Base-by-base conservation (phyloP, 2,888 invertebrate genomes). In the Steinernema carpocapsae region DNA sequence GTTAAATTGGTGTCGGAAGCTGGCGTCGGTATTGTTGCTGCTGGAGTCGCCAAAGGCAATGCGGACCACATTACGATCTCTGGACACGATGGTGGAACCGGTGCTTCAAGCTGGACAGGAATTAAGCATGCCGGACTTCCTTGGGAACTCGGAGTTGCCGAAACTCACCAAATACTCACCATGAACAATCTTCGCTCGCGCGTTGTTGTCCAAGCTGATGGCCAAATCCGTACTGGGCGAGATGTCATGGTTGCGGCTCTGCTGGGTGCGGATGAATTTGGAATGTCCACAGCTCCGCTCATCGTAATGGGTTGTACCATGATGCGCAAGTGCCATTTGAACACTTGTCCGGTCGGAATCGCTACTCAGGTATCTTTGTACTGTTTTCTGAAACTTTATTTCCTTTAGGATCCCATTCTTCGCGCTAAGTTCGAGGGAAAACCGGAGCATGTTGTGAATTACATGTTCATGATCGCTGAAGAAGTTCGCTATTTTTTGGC, bases 261-360 rank as follows among this genome's bases (percentile, higher is more conserved):
- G 52, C 90, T 99, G 48, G 99, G 99, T 29, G 99, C 99, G 10
- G 99, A 99, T 88, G 99, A 99, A 89, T 94, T 97, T 88, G 99
- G 97, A 26, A 95, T 99, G 90, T 96, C 96, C 88, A 99, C 99
- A 0, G 97, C 97, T 1, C 97, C 99, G 0, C 91, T 99, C 72
- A 97, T 99, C 86, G 95, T 94, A 0, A 92, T 99, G 89, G 99
- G 99, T 2, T 99, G 99, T 88, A 99, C 97, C 0, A 99, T 99
- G 99, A 99, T 99, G 99, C 91, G 99, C 75, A 99, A 99, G 88
- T 99, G 99, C 87, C 99, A 99, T 89, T 90, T 99, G 83, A 99
- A 99, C 89, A 99, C 97, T 7, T 99, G 99, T 82, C 99, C 99
- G 0, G 99, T 99, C 76, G 99, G 99, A 77, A 94, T 99, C 86